Evolutionary conservation across 2,797 vertebrate genomes (phyloP), one percentile per base, ranked within the genome.

Genomic region (Platalea minor): DNA sequence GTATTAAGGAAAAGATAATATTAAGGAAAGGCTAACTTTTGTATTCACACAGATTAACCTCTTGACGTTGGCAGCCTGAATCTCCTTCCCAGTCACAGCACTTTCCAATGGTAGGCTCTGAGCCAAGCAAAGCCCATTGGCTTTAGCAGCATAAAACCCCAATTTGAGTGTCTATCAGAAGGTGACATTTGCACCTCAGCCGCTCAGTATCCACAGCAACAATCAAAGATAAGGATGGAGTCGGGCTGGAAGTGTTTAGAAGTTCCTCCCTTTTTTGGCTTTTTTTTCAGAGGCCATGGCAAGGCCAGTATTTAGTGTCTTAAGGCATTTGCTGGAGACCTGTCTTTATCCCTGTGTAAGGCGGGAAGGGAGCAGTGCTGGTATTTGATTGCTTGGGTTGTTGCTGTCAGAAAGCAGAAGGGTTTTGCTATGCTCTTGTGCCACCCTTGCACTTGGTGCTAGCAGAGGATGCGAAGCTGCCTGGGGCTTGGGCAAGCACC

Each of bases 331-430:
- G 6, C 53, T 87, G 28, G 50, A 88, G 54, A 31, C 20, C 7
- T 61, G 9, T n/a, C 26, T 82, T 89, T 73, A 73, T 59, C 9
- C 25, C 19, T 1, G 0, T 3, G 13, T 43, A n/a, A 88, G 35
- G 35, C 1, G 1, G 31, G 39, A 92, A 73, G 37, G 37, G 12
- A 87, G 20, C 0, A 0, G 15, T 69, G 37, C 18, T 46, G 19
- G 11, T 48, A 21, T 82, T 59, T n/a, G 43, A 24, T n/a, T 56
- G 23, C 45, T 75, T 70, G 50, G 7, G 4, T 13, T 81, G 18
- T 46, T 9, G 2, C 28, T 92, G 61, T n/a, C 48, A 75, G 74
- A 64, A 78, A 56, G 10, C 35, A 45, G 33, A 17, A 33, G 33
- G 10, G 39, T 3, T 51, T 92, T 87, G 45, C 57, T 63, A 3